Evolutionary conservation across 2,113 vertebrate species (phyloP), one percentile per base, ranked within the genome.

Genomic region (Nematolebias whitei): DNA sequence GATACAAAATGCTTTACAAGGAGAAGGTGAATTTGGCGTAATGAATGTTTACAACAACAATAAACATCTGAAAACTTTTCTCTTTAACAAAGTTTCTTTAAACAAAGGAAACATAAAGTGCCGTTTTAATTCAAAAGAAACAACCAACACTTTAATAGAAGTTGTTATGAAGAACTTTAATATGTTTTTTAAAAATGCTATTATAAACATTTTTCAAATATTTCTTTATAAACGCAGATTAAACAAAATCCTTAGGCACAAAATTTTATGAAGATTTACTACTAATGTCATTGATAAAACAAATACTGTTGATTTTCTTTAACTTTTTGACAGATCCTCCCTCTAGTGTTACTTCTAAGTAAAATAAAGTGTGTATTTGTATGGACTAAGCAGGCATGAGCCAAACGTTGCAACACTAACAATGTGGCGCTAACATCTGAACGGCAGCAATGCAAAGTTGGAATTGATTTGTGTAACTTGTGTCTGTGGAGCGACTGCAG

Each of bases 261-360:
- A 23, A 68, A 60, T 49, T 4, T 29, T 29, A 29, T 3, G 26
- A n/a, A n/a, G n/a, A n/a, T n/a, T n/a, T n/a, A n/a, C n/a, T n/a
- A n/a, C n/a, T 29, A 29, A 29, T 29, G 26, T 29, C 26, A 29
- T 7, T 29, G 26, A 29, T 29, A 3, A 29, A 29, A 44, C 41
- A 44, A 35, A 35, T 10, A 35, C 32, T 35, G 32, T 35, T 6
- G 5, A 35, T 35, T 35, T 35, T n/a, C n/a, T n/a, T 29, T 29
- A 29, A 4, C 13, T 15, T 15, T n/a, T 4, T 1, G 18, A 18
- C 5, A 10, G 18, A 19, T 19, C 20, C n/a, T 45, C 44, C 19
- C n/a, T 45, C 15, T 19, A 45, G 4, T n/a, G 2, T 19, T 19
- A 45, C 43, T 54, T 64, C 64, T 75, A 59, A 68, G 64, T 63